These are phyloP conservation scores for Chalcis sispes DNA, from an alignment of 2,888 invertebrate genomes.

Conservation along the genomic window DNA sequence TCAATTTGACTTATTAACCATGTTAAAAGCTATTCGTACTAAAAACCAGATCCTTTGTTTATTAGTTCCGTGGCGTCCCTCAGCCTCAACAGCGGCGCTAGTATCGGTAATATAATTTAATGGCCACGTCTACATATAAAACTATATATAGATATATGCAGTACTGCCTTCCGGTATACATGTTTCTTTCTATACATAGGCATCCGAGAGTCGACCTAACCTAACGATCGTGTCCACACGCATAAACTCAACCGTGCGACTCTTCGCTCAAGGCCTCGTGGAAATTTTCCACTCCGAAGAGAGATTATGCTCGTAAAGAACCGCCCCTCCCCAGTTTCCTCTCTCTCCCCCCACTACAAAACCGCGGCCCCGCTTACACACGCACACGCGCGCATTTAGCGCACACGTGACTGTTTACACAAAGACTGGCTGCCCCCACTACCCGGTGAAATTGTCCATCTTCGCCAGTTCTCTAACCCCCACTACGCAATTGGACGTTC, in stretches of 20 bases:
- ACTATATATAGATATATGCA: conserved; percentile 14
- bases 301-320: conserved; percentile 40
- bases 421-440: conserved; percentile 64
- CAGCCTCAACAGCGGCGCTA: conserved; percentile 37
- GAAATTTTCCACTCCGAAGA: conserved; percentile 71
- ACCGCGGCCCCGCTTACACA: conserved; percentile 17
- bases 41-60: conserved; percentile 9
- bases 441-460: conserved; percentile 16
- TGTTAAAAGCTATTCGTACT: neutral
- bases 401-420: conserved; percentile 59
- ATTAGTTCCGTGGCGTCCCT: conserved; percentile 51
- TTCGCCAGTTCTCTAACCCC: conserved; percentile 58
- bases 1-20: neutral
- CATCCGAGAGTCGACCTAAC: conserved; percentile 59
- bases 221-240: conserved; percentile 4
- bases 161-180: conserved; percentile 46
- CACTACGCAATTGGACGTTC: conserved; percentile 55
- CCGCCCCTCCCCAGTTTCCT: conserved; percentile 51
- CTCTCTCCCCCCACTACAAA: conserved; percentile 48
- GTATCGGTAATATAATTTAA: neutral
- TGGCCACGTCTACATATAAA: conserved; percentile 14
- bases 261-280: conserved; percentile 66
- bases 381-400: conserved; percentile 13
- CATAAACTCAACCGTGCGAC: neutral
- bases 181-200: conserved; percentile 43